Conservation (phyloP, 2,113 vertebrate genomes). For the Urocynchramus pylzowi region DNA sequence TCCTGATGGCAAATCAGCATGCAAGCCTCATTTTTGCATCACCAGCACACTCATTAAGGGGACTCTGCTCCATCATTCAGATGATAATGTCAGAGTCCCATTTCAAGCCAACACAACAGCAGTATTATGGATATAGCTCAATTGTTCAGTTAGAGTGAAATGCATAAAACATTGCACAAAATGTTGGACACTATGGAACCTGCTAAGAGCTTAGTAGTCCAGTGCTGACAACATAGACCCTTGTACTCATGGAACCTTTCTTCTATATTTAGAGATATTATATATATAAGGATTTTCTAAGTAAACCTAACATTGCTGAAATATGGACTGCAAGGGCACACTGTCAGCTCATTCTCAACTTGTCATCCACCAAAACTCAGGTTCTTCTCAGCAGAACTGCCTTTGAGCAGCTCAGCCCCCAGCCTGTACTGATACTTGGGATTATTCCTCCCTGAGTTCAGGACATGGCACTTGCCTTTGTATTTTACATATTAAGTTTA, state of each 20-base stretch:
- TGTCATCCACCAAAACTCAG: neutral
- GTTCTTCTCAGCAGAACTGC: neutral
- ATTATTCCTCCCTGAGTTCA: accelerated
- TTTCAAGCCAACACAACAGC: neutral
- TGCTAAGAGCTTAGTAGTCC: neutral
- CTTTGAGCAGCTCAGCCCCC: neutral
- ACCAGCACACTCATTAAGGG: neutral
- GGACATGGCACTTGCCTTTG: neutral
- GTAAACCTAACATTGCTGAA: neutral
- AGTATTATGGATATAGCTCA: neutral
- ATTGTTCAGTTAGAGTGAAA: neutral
- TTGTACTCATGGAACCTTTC: neutral
- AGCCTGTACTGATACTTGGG: neutral
- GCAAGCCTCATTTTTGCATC: neutral
- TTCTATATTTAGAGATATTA: neutral
- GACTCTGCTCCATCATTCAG: neutral
- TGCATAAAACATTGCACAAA: neutral
- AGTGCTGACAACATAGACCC: neutral
- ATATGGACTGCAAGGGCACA: neutral
- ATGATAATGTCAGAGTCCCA: neutral
- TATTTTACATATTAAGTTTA: neutral
- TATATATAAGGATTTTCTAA: neutral
- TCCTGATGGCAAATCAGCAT: neutral
- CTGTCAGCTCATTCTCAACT: neutral
- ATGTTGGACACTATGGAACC: neutral